A percentile compares a stretch with the other conserved stretches of the same genome.
Conservation (phyloP, 2,113 vertebrate species). For the Boulengerochromis microlepis region DNA sequence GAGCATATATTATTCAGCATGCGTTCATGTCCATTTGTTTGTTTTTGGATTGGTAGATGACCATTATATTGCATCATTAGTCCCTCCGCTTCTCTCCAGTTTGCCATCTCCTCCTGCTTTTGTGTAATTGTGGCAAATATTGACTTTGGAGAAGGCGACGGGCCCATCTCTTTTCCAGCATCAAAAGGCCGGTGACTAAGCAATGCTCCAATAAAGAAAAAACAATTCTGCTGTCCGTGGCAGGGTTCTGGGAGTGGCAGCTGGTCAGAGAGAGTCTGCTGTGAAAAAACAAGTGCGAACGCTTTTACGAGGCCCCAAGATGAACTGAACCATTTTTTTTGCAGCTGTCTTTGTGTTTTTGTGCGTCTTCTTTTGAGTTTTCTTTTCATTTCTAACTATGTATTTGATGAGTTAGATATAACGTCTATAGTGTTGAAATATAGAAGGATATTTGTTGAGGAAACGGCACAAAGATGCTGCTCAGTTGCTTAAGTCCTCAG, state of each 20-base stretch:
- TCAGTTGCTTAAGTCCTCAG: neutral
- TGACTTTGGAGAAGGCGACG: slow-evolving; percentile 35
- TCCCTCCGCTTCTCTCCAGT: slow-evolving; percentile 5
- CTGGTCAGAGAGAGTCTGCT: slow-evolving; percentile 30
- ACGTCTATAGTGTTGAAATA: neutral
- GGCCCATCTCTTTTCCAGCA: neutral
- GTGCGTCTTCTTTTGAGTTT: neutral
- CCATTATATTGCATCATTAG: slow-evolving; percentile 43
- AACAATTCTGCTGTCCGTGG: neutral
- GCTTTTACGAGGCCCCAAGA: neutral
- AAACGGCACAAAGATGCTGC: neutral
- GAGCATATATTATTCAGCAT: neutral
- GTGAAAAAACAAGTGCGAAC: neutral
- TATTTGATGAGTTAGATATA: neutral
- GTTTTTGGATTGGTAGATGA: slow-evolving; percentile 26
- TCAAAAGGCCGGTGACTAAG: slow-evolving; percentile 22
- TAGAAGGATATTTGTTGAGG: neutral
- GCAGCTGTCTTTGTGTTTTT: neutral
- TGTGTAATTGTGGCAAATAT: slow-evolving; percentile 59
- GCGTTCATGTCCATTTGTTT: slow-evolving; percentile 16
- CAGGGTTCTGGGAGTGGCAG: slow-evolving; percentile 19
- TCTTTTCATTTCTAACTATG: neutral
- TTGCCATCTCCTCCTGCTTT: slow-evolving; percentile 37
- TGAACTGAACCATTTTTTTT: neutral
- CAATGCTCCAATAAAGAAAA: slow-evolving; percentile 19